phyloP scores from a whole-genome alignment of 2,113 vertebrate genomes.

The Tenrec ecaudatus region DNA sequence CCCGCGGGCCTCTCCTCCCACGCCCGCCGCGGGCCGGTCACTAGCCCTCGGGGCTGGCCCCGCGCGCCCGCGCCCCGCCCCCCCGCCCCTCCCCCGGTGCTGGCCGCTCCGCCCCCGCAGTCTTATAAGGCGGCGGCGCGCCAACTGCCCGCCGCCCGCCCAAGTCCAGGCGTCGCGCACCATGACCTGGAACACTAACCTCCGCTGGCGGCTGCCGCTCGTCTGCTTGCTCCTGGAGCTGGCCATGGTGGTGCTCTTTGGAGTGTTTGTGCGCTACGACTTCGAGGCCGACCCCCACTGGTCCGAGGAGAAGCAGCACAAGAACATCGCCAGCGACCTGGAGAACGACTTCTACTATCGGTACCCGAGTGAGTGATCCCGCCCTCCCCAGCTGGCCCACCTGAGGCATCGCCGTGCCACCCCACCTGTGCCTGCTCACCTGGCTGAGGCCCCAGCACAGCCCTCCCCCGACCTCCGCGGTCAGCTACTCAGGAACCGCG shows the following conservation, averaged over 20 bases:
- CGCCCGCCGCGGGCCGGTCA: neutral
- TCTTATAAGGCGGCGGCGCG: neutral
- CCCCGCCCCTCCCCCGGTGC: neutral
- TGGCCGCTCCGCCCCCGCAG: neutral
- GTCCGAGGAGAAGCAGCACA: constrained; percentile 60
- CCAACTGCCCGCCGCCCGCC: neutral
- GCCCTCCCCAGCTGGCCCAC: no score
- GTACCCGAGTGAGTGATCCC: constrained; percentile 95
- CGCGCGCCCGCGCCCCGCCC: neutral
- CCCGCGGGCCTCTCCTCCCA: no score
- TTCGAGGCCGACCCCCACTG: constrained; percentile 88
- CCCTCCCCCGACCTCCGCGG: no score
- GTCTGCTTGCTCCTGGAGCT: constrained; percentile 93
- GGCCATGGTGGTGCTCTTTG: constrained; percentile 94
- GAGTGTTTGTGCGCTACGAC: constrained; percentile 93
- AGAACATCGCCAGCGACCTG: constrained; percentile 90
- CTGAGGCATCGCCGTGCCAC: accelerated
- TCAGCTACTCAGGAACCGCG: neutral
- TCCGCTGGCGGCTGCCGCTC: constrained; percentile 91
- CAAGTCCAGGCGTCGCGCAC: constrained; percentile 7
- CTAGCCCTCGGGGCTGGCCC: neutral
- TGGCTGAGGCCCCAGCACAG: no score
- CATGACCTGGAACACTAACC: constrained; percentile 89
- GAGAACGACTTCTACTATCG: constrained; percentile 98
- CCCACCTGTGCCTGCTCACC: neutral